These are phyloP conservation scores for Xenentodon cancila DNA, from an alignment of 2,797 vertebrate genomes.

Conservation along the genomic window DNA sequence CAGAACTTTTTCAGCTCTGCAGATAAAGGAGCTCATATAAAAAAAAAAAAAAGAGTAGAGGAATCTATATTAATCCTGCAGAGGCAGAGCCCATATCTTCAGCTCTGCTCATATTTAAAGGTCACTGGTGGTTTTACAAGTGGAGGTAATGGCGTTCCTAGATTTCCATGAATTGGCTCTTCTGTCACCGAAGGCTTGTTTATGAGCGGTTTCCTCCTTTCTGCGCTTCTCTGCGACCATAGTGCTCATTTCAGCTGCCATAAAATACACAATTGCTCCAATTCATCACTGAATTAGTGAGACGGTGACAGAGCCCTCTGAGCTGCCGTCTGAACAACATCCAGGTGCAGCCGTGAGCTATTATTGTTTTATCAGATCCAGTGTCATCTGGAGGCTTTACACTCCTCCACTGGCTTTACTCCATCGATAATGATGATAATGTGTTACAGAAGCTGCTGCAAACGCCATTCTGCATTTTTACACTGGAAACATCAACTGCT, in stretches of 20 bases:
- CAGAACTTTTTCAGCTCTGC: conserved; percentile 42
- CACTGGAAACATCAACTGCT: neutral
- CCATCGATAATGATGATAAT: neutral
- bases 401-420: neutral
- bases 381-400: conserved; percentile 13
- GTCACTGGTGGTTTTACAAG: conserved; percentile 80
- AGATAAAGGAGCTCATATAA: conserved; percentile 34
- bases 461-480: no score
- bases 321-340: conserved; percentile 38
- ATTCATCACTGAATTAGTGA: conserved; percentile 81
- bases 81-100: conserved; percentile 56
- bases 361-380: conserved; percentile 47
- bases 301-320: conserved; percentile 54
- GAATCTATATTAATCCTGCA: conserved; percentile 4
- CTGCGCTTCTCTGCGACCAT: conserved; percentile 47
- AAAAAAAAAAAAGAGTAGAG: no score
- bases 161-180: conserved; percentile 77
- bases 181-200: conserved; percentile 80
- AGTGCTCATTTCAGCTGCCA: conserved; percentile 68
- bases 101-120: conserved; percentile 77
- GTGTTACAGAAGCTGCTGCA: neutral
- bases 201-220: conserved; percentile 71
- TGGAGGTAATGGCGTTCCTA: conserved; percentile 70
- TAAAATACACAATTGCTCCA: conserved; percentile 78
- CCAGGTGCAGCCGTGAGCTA: conserved; percentile 54